Evolutionary conservation across 2,888 invertebrate species (phyloP).

Genomic region (Helobdella robusta): DNA sequence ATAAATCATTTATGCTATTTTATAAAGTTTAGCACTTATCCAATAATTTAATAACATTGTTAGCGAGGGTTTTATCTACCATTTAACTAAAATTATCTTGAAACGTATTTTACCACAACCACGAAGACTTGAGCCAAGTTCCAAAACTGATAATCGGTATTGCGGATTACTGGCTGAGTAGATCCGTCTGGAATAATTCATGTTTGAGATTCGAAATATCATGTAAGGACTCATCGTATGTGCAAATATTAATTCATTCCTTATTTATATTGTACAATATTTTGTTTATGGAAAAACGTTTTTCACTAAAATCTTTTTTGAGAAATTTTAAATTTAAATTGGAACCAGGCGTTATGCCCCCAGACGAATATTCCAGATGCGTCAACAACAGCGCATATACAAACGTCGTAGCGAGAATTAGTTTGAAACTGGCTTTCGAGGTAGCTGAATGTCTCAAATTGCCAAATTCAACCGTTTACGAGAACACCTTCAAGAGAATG

Average conservation of each 20-base stretch:
- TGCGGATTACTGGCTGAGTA: slow-evolving; percentile 35
- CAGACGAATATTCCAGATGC: slow-evolving; percentile 37
- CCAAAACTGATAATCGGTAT: slow-evolving; percentile 32
- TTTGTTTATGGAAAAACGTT: neutral
- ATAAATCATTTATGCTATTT: no score
- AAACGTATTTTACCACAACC: no score
- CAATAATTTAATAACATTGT: no score
- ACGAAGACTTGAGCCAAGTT: neutral
- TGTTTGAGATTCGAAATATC: no score
- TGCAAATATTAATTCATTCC: no score
- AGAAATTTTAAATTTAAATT: neutral
- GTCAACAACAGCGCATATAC: slow-evolving; percentile 39
- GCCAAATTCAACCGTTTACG: slow-evolving; percentile 14
- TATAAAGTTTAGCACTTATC: no score
- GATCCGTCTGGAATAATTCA: no score
- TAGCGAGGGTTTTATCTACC: no score
- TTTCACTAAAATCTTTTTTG: neutral
- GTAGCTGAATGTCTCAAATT: slow-evolving; percentile 4
- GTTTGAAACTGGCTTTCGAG: slow-evolving; percentile 28
- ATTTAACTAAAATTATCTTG: no score
- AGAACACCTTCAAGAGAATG: slow-evolving; percentile 37
- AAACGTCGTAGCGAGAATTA: slow-evolving; percentile 37
- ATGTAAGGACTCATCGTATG: no score
- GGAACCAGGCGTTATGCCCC: slow-evolving; percentile 45
- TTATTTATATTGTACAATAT: neutral